Percentiles rank a stretch among this genome's conserved stretches.
Conservation (phyloP, 1,140 invertebrate genomes). For the Ectropis grisescens region DNA sequence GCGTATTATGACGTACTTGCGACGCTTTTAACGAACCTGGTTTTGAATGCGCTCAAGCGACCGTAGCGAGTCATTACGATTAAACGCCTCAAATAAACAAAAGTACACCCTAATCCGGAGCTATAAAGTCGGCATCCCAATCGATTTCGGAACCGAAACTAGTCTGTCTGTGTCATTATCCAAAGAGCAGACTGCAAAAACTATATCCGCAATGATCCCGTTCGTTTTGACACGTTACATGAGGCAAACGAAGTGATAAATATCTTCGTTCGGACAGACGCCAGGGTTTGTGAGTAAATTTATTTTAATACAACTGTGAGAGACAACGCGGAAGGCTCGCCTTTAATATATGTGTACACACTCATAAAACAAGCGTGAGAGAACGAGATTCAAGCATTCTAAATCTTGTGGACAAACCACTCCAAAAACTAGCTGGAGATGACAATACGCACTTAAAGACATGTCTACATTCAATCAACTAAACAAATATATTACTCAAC, state of each 20-base stretch:
- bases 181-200: constrained; percentile 28
- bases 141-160: constrained; percentile 9
- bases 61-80: constrained; percentile 57
- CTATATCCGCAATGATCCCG: constrained; percentile 36
- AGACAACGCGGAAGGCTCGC: constrained; percentile 26
- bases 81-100: constrained; percentile 41
- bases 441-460: constrained; percentile 32
- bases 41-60: constrained; percentile 57
- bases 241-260: constrained; percentile 44
- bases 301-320: constrained; percentile 30
- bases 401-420: constrained; percentile 37
- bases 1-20: constrained; percentile 14
- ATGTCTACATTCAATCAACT: constrained; percentile 27
- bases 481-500: constrained; percentile 26
- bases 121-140: constrained; percentile 32
- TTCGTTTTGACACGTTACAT: constrained; percentile 51
- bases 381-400: constrained; percentile 29
- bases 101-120: constrained; percentile 34
- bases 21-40: constrained; percentile 20
- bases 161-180: constrained; percentile 25
- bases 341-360: constrained; percentile 12
- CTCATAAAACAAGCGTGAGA: constrained; percentile 24
- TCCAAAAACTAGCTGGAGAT: constrained; percentile 20
- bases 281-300: constrained; percentile 32
- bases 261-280: constrained; percentile 40